These are phyloP conservation scores for Hydrophis major DNA, from an alignment of 2,797 vertebrate genomes.

Conservation along the genomic window DNA sequence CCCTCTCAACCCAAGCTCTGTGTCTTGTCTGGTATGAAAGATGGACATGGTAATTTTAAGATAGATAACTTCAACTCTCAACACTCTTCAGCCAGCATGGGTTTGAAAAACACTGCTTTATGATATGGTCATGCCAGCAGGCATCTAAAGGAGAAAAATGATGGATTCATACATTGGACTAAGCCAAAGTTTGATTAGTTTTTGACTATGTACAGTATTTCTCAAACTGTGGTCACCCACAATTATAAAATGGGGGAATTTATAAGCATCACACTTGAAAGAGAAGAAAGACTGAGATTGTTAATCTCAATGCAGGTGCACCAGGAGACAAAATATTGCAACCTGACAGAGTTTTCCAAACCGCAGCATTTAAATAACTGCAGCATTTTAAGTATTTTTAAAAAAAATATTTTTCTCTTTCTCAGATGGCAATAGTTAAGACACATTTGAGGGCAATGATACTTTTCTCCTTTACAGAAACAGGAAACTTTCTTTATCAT, in stretches of 20 bases:
- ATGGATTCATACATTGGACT: neutral
- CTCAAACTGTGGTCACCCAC: neutral
- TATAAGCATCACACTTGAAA: neutral
- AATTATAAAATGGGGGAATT: neutral
- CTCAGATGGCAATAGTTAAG: neutral
- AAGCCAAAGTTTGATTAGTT: neutral
- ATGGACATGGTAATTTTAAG: neutral
- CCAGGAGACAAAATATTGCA: neutral
- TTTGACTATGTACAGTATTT: neutral
- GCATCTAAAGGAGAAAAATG: neutral
- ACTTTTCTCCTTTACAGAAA: neutral
- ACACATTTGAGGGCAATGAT: neutral
- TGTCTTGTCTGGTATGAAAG: neutral
- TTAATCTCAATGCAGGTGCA: neutral
- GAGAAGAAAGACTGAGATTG: neutral
- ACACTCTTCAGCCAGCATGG: neutral
- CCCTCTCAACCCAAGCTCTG: neutral
- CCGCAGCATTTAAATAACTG: neutral
- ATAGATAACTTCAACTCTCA: neutral
- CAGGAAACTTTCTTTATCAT: neutral
- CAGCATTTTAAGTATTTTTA: neutral
- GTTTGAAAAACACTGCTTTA: neutral
- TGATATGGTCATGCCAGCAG: neutral
- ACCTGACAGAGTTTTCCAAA: neutral
- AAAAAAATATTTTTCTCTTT: neutral